These are phyloP conservation scores for Scaptomyza flava DNA, from an alignment of 2,888 invertebrate species.

Conservation along the genomic window DNA sequence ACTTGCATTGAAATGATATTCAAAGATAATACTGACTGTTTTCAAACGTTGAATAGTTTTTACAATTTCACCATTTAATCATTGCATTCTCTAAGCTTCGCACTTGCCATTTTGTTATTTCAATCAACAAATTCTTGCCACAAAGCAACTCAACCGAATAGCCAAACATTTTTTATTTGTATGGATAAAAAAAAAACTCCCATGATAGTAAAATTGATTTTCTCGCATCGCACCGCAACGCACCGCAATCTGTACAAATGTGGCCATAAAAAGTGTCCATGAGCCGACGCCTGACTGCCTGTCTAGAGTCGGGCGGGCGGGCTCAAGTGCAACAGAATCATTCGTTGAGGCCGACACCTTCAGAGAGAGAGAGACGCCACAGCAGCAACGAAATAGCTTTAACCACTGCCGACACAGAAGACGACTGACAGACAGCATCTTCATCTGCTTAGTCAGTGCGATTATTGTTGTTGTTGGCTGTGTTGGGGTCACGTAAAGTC, in stretches of 20 bases:
- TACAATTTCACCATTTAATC: constrained; percentile 12
- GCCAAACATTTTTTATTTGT: constrained; percentile 37
- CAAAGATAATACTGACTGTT: background rate
- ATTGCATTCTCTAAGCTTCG: constrained; percentile 4
- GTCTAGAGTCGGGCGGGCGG: constrained; percentile 6
- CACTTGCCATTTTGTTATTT: constrained; percentile 7
- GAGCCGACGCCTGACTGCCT: constrained; percentile 44
- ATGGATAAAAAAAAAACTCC: constrained; percentile 16
- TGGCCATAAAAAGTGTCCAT: constrained; percentile 71
- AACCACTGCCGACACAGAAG: constrained; percentile 52
- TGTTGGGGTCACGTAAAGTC: constrained; percentile 84
- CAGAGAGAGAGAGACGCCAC: constrained; percentile 8
- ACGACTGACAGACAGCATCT: constrained; percentile 38
- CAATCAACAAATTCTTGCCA: constrained; percentile 44
- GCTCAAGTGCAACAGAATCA: constrained; percentile 41
- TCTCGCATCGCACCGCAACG: constrained; percentile 52
- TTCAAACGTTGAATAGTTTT: background rate
- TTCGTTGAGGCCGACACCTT: constrained; percentile 28
- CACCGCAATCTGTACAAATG: constrained; percentile 59
- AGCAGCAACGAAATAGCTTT: constrained; percentile 33
- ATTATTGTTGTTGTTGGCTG: constrained; percentile 33
- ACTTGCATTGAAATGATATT: too few species aligned
- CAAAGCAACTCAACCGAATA: constrained; percentile 46
- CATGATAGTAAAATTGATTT: constrained; percentile 65
- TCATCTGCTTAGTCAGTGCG: constrained; percentile 44